A percentile compares a stretch with the other conserved stretches of the same genome.
Evolutionary conservation across 1,140 invertebrate species (phyloP).

Genomic region (Ectropis grisescens): DNA sequence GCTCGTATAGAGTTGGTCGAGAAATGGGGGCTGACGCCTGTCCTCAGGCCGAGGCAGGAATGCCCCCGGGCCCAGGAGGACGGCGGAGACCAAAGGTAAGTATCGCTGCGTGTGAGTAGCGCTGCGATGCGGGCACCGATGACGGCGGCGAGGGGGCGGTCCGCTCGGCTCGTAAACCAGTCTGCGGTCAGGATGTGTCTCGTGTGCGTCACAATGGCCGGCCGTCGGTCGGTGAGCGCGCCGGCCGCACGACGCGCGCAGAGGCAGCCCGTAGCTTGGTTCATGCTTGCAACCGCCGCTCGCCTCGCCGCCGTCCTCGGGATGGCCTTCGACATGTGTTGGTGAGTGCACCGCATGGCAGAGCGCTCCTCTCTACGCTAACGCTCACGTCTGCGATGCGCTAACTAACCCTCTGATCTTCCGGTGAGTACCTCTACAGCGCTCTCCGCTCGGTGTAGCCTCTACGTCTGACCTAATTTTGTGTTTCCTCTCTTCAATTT

Average conservation of each 20-base stretch:
- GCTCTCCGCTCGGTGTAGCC: too few relatives aligned
- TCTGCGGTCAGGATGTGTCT: conserved; percentile 33
- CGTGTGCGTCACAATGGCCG: conserved; percentile 33
- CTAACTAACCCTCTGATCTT: conserved; percentile 1
- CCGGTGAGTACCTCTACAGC: conserved; percentile 23
- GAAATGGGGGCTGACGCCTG: conserved; percentile 95
- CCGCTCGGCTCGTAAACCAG: conserved; percentile 21
- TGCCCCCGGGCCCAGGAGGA: conserved; percentile 83
- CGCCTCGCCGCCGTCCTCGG: conserved; percentile 19
- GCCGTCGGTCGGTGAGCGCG: conserved; percentile 11
- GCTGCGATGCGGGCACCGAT: not conserved
- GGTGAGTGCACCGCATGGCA: conserved; percentile 39
- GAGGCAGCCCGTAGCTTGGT: conserved; percentile 12
- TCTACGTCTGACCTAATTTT: too few relatives aligned
- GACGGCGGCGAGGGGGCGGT: conserved; percentile 8
- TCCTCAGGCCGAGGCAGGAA: conserved; percentile 94
- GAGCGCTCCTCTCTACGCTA: conserved; percentile 18
- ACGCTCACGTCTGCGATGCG: conserved; percentile 15
- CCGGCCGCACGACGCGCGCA: conserved; percentile 14
- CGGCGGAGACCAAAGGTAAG: conserved; percentile 77
- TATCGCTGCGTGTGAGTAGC: conserved; percentile 13
- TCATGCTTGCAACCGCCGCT: too few relatives aligned
- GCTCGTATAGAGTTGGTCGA: conserved; percentile 95
- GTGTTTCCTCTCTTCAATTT: too few relatives aligned
- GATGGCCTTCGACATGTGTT: conserved; percentile 65